Evolutionary conservation across 2,888 invertebrate species (phyloP), one percentile per base, ranked within the genome.

Genomic region (Aleiodes leptofemur): DNA sequence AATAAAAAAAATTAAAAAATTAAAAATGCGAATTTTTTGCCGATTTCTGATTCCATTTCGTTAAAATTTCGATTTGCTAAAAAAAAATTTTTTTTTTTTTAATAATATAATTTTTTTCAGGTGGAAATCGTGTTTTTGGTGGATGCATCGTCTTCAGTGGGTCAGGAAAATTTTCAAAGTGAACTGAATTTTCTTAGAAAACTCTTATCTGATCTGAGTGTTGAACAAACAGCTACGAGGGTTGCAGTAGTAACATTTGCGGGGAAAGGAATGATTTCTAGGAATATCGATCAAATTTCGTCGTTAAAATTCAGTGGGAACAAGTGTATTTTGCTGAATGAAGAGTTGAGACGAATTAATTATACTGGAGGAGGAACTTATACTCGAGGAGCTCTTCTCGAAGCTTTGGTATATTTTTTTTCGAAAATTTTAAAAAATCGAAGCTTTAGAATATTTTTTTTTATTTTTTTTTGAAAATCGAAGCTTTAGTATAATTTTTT

Each of bases 101-200:
- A 29, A 14, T 29, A 72, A 23, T 48, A n/a, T 31, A 51, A 11
- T 29, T 13, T 70, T 68, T 69, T 76, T 7, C 72, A 90, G 86
- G 88, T 93, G 77, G 94, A 94, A 83, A 87, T 94, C 53, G 91
- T 94, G 34, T 94, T 94, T 85, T 88, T 94, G 61, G 92, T 94
- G 61, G 94, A 94, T 83, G 92, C 93, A 13, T 94, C 94, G n/a
- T 93, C 93, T 0, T 94, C 93, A 80, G 93, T 94, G 3, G 94
- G 94, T 0, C 90, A 91, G 78, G 88, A 90, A 23, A 94, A 94
- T 87, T 94, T 94, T 85, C 89, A 90, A 77, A 93, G 93, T 84
- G 94, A 94, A 85, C 86, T 94, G 68, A 92, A 92, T 83, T 94
- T 94, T 85, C 93, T 94, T 55, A 91, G 92, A 83, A 94, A 93